Evolutionary conservation across 2,113 vertebrate genomes (phyloP).

Genomic region (Poicephalus gulielmi): DNA sequence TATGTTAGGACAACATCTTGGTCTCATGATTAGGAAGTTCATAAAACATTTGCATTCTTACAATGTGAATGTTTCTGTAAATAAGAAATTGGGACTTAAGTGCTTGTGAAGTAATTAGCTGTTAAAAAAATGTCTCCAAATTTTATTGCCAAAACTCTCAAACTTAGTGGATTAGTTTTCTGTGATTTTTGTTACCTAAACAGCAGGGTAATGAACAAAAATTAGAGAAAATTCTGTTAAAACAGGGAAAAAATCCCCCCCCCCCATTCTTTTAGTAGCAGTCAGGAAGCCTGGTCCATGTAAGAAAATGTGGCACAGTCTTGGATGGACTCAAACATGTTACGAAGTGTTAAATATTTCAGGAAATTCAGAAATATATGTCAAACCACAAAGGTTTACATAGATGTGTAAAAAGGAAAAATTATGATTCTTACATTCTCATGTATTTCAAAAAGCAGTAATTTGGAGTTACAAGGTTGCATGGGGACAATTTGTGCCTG

Average conservation of each 20-base stretch:
- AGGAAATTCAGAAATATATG: not conserved
- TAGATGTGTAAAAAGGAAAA: not conserved
- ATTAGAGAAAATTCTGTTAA: not conserved
- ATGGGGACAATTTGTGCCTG: not conserved
- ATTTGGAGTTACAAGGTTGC: not conserved
- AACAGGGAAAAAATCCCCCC: fast-evolving
- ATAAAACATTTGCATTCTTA: not conserved
- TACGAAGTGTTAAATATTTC: not conserved
- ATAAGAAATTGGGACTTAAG: not conserved
- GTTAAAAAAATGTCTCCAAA: not conserved
- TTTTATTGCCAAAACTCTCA: not conserved
- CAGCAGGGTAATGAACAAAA: not conserved
- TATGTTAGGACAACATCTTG: not conserved
- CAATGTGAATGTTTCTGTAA: not conserved
- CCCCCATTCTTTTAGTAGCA: not conserved
- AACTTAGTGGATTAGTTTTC: not conserved
- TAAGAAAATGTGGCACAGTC: not conserved
- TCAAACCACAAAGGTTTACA: not conserved
- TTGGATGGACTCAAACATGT: not conserved
- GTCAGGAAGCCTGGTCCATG: fast-evolving
- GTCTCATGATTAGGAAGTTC: not conserved
- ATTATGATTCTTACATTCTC: not conserved
- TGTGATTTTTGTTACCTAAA: not conserved
- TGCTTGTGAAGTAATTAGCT: not conserved
- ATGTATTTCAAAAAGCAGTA: not conserved